phyloP scores from a whole-genome alignment of 2,797 vertebrate genomes.

The Falco naumanni region DNA sequence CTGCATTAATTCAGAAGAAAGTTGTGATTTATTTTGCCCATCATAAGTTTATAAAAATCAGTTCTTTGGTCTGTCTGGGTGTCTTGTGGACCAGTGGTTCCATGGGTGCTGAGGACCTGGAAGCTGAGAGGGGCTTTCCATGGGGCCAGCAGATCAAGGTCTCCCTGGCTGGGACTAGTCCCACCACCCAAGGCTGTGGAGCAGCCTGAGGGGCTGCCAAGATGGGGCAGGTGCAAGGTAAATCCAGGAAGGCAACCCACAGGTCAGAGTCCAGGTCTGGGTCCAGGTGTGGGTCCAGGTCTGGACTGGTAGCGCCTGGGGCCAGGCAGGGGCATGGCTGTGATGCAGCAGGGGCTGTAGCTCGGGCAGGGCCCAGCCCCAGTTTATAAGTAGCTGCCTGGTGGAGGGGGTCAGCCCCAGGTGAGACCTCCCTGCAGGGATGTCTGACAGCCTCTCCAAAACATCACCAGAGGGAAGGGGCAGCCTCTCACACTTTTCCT shows the following conservation, averaged over 20 bases:
- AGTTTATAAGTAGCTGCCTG: neutral
- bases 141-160: neutral
- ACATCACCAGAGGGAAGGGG: neutral
- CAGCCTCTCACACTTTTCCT: neutral
- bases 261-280: neutral
- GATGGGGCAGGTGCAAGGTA: neutral
- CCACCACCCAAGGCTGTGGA: too few relatives aligned
- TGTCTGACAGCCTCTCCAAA: neutral
- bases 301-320: neutral
- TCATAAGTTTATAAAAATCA: neutral
- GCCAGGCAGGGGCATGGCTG: neutral
- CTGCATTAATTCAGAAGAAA: neutral
- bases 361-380: neutral
- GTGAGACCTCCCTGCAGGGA: neutral
- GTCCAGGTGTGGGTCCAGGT: neutral
- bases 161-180: neutral
- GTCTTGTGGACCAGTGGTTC: neutral
- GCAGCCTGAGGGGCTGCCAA: neutral
- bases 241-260: neutral
- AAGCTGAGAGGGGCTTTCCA: neutral
- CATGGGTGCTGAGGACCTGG: neutral
- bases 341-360: neutral
- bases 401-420: neutral
- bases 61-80: neutral
- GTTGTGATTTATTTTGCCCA: neutral